A percentile compares a stretch with the other conserved stretches of the same genome.
Evolutionary conservation across 2,113 vertebrate species (phyloP).

Genomic region (Psettodes erumei): DNA sequence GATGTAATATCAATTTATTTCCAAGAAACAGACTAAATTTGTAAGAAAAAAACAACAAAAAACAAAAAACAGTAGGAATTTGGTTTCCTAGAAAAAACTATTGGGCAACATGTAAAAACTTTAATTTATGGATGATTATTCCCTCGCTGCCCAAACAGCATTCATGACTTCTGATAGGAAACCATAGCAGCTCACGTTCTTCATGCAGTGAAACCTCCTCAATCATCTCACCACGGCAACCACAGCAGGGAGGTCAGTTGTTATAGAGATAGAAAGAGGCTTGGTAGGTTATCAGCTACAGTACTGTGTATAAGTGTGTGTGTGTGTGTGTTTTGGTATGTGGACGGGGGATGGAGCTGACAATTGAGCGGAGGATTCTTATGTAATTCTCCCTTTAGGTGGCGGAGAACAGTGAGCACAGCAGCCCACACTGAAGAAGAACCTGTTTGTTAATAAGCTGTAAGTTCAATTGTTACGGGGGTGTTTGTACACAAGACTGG

Average conservation of each 20-base stretch:
- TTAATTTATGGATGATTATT: constrained; percentile 46
- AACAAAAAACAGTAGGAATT: too few relatives aligned
- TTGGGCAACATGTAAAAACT: constrained; percentile 39
- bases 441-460: constrained; percentile 79
- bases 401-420: constrained; percentile 80
- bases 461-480: constrained; percentile 65
- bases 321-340: constrained; percentile 69
- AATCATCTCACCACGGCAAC: constrained; percentile 76
- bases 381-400: constrained; percentile 85
- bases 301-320: constrained; percentile 41
- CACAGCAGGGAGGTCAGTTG: constrained; percentile 75
- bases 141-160: constrained; percentile 32
- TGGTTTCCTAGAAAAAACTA: constrained; percentile 22
- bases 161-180: constrained; percentile 50
- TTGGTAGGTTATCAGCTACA: constrained; percentile 75
- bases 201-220: constrained; percentile 65
- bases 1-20: constrained; percentile 2
- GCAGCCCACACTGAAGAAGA: constrained; percentile 83
- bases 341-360: constrained; percentile 80
- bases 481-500: constrained; percentile 36
- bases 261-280: constrained; percentile 78
- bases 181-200: constrained; percentile 55
- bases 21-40: not conserved
- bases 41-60: constrained; percentile 17
- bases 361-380: constrained; percentile 83